Evolutionary conservation across 2,888 invertebrate genomes (phyloP), one percentile per base, ranked within the genome.

Genomic region (Drosophila colorata): DNA sequence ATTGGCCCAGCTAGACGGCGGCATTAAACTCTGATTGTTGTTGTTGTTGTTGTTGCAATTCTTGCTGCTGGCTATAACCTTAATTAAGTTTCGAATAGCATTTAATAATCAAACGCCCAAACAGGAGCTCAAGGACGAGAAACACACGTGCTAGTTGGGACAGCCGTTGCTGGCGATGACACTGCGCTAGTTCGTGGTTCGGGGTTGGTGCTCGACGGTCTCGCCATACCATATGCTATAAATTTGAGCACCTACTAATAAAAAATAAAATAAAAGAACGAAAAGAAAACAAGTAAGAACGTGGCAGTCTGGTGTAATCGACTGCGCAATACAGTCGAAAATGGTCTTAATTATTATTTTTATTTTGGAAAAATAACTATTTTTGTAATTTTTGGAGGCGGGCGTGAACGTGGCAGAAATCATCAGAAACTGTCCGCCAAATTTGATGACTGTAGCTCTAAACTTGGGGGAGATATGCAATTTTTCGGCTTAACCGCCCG

Each of bases 41-140:
- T 49, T 55, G 68, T 56, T 59, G 41, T 37, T 51, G 16, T n/a
- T 59, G 41, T 37, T 51, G 16, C 13, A 47, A 31, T 51, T 64
- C 49, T 57, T 67, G 64, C 53, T 63, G 66, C 60, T 61, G 56
- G 52, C 66, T 69, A 41, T 71, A 79, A 71, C 78, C 74, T 81
- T 89, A 90, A 88, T 88, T 86, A 88, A 75, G 88, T 69, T 58
- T 68, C 83, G 67, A 77, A 85, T 70, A 70, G 58, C 73, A 78
- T 87, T 88, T 88, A 87, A 84, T 87, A 87, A 66, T 60, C 72
- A 53, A 57, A 61, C 70, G 73, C 55, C 69, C 66, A n/a, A 73
- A 55, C 35, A 44, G 28, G 44, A 14, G 46, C 37, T 41, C 80
- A 83, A 83, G 82, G 82, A 72, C 87, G 72, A 63, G 57, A 33